Evolutionary conservation across 2,113 vertebrate species (phyloP), one percentile per base, ranked within the genome.

Genomic region (Pterocles burchelli): DNA sequence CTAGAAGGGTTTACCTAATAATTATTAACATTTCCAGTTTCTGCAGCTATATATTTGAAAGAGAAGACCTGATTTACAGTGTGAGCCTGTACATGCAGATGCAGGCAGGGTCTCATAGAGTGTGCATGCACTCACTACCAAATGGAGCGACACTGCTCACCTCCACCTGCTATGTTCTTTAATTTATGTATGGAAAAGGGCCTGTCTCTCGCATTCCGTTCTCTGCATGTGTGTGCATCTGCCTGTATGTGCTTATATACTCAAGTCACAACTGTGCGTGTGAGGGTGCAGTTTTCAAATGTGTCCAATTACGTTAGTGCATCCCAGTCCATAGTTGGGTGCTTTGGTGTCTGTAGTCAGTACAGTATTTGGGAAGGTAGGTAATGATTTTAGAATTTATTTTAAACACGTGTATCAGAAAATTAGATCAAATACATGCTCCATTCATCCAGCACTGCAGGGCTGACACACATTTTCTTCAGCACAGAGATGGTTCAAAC

Each of bases 401-500:
- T 77, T 93, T 84, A 84, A 38, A 34, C n/a, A n/a, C 70, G 90
- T 0, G 0, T 43, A 67, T 61, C 46, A 57, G 61, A 67, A 89
- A 95, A 95, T 59, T 57, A 84, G 86, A 89, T 93, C 94, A 95
- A 59, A 74, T 92, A 34, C 18, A 14, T 72, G 28, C 48, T 89
- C 48, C 36, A 38, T 89, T 95, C 87, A 75, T 92, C 45, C 25
- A 65, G 48, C 84, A 33, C 92, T 81, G 80, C 65, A 71, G 57
- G 80, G 57, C 26, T 93, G 80, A 52, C 84, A 92, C 41, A 52
- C 22, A 49, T 92, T 89, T 85, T 67, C 28, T 87, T 89, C 52
- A 73, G 65, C 43, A 38, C 59, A 63, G 48, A 24, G 54, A 29
- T 72, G 28, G 33, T 81, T 86, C 71, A 41, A 21, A 87, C 87